Evolutionary conservation across 2,113 vertebrate species (phyloP).

Genomic region (Hiodon alosoides): DNA sequence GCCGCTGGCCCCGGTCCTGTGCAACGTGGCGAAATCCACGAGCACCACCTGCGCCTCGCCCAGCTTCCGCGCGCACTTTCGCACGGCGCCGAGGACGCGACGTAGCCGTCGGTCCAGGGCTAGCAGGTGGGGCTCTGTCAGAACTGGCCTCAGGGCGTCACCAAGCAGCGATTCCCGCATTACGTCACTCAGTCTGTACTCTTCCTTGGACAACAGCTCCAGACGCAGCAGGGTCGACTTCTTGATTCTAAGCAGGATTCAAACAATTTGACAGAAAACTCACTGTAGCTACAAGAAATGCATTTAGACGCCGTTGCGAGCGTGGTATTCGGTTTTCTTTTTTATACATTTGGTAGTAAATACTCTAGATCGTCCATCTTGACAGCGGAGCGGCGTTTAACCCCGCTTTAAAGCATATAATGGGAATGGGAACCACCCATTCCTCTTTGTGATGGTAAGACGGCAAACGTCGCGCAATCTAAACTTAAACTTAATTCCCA

Average conservation of each 20-base stretch:
- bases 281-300: no score
- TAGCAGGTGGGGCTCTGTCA: slow-evolving; percentile 79
- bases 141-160: slow-evolving; percentile 72
- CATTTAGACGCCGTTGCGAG: no score
- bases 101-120: slow-evolving; percentile 83
- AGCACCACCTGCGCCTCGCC: slow-evolving; percentile 72
- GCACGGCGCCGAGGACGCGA: slow-evolving; percentile 65
- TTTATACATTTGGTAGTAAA: no score
- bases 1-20: slow-evolving; percentile 20
- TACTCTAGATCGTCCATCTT: no score
- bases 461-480: not conserved
- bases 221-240: slow-evolving; percentile 73
- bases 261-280: no score
- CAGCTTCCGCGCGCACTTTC: slow-evolving; percentile 60
- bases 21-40: slow-evolving; percentile 39
- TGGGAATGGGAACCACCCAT: no score
- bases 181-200: slow-evolving; percentile 78
- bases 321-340: no score
- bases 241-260: slow-evolving; percentile 70
- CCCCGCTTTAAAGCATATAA: no score
- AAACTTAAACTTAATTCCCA: not conserved
- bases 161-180: slow-evolving; percentile 84
- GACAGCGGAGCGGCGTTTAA: no score
- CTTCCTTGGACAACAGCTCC: slow-evolving; percentile 63
- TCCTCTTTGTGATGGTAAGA: not conserved